Percentiles rank a stretch among this genome's conserved stretches.
These are phyloP conservation scores for Marasmarcha lunaedactyla DNA, from an alignment of 2,888 invertebrate species.

Conservation along the genomic window DNA sequence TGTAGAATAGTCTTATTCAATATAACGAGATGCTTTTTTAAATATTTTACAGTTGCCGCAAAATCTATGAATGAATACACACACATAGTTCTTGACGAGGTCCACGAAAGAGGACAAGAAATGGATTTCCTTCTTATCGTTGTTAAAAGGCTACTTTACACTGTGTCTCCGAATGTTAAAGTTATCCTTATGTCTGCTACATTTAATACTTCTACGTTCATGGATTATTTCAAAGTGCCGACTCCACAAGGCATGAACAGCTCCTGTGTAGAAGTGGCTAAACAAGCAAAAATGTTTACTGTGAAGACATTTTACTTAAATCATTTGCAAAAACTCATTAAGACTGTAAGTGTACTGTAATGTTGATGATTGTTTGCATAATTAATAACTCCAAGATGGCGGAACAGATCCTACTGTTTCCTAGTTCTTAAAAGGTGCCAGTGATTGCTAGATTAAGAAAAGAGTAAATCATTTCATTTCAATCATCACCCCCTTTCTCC, in stretches of 20 bases:
- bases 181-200: conserved; percentile 94
- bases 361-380: conserved; percentile 1
- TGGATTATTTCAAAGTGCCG: conserved; percentile 71
- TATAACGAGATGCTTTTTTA: too few species aligned
- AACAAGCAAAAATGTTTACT: conserved; percentile 55
- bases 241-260: conserved; percentile 38
- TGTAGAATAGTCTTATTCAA: too few species aligned
- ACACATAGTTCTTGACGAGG: conserved; percentile 93
- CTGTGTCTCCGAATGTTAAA: conserved; percentile 48
- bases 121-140: conserved; percentile 91
- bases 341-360: conserved; percentile 2
- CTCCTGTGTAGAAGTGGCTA: conserved; percentile 49
- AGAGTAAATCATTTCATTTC: too few species aligned
- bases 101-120: conserved; percentile 92
- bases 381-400: too few species aligned
- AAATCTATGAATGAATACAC: conserved; percentile 84
- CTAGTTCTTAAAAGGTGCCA: too few species aligned
- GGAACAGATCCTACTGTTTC: too few species aligned
- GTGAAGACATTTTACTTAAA: conserved; percentile 76
- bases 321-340: conserved; percentile 49
- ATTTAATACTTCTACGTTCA: conserved; percentile 79
- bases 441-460: too few species aligned
- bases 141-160: conserved; percentile 80
- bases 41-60: conserved; percentile 58
- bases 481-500: too few species aligned